phyloP scores from a whole-genome alignment of 2,797 vertebrate genomes.

The Phaenicophaeus curvirostris region DNA sequence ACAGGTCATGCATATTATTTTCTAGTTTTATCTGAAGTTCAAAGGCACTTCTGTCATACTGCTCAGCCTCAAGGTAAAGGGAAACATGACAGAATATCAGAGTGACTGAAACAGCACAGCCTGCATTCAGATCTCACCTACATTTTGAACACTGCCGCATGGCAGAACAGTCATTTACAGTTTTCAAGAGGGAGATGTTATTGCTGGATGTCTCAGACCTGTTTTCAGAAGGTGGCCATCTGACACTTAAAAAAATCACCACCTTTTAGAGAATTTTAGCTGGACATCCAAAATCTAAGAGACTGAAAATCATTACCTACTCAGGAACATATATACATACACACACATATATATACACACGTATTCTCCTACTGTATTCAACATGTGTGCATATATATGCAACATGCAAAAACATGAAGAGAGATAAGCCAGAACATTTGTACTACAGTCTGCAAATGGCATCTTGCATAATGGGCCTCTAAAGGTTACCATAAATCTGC shows the following conservation, averaged over 20 bases:
- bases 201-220: not conserved
- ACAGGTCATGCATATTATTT: not conserved
- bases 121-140: not conserved
- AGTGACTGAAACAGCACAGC: not conserved
- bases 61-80: not conserved
- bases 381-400: fast-evolving
- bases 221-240: not conserved
- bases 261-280: not conserved
- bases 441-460: not conserved
- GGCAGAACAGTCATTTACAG: not conserved
- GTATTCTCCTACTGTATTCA: not conserved
- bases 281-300: not conserved
- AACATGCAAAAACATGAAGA: not conserved
- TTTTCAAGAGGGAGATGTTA: not conserved
- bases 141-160: not conserved
- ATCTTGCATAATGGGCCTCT: not conserved
- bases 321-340: not conserved
- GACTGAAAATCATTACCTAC: not conserved
- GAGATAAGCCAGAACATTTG: not conserved
- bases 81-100: not conserved
- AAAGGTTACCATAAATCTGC: not conserved
- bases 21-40: not conserved
- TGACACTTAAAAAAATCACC: not conserved
- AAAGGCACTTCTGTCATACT: not conserved
- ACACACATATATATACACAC: too few relatives aligned